Conservation (phyloP, 2,888 invertebrate genomes). For the Steromphala cineraria region DNA sequence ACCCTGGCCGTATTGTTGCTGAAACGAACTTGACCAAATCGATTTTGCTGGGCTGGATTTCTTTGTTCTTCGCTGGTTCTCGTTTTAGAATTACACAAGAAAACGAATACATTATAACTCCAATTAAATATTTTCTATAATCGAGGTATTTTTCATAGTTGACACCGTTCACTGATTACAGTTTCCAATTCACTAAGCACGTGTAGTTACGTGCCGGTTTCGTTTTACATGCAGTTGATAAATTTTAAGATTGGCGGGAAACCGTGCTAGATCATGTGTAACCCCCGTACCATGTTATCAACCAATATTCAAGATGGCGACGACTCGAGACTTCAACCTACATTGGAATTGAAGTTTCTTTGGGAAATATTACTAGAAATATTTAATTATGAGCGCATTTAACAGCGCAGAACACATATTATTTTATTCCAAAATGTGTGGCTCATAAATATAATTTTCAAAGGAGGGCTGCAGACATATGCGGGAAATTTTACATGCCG, state of each 20-base stretch:
- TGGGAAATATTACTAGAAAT: not conserved
- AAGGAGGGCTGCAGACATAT: constrained; percentile 15
- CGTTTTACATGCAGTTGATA: constrained; percentile 6
- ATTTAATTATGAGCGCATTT: constrained; percentile 17
- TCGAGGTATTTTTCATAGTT: no score
- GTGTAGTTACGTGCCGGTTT: not conserved
- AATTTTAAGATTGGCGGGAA: constrained; percentile 43
- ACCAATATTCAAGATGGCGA: constrained; percentile 75
- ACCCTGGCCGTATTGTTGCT: no score
- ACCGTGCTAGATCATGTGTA: constrained; percentile 55
- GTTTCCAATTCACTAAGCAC: no score
- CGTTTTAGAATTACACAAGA: no score
- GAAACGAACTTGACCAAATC: no score
- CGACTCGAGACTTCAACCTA: constrained; percentile 38
- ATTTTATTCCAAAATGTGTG: constrained; percentile 5
- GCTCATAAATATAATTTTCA: constrained; percentile 1
- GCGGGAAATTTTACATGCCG: constrained; percentile 26
- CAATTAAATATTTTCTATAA: no score
- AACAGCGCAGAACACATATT: not conserved
- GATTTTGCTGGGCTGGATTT: no score
- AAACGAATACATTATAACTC: no score
- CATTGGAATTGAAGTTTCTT: constrained; percentile 23
- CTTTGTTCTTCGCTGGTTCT: no score
- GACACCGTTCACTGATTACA: no score
- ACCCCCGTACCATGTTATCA: constrained; percentile 70